Evolutionary conservation across 2,888 invertebrate species (phyloP).

Genomic region (Morinoia aosen): DNA sequence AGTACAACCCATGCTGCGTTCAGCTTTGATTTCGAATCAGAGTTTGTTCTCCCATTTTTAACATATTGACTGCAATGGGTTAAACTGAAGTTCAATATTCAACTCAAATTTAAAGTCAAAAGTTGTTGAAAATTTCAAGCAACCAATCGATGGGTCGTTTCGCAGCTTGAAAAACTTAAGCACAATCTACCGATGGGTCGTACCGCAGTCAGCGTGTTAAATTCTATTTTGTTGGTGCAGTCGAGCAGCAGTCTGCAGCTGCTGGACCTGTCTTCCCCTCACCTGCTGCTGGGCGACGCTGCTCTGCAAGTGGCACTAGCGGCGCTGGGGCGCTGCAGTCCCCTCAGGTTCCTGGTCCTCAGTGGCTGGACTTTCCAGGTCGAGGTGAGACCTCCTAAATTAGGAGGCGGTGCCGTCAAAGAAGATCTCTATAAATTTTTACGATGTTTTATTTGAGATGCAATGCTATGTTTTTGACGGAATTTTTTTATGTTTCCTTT

Average conservation of each 20-base stretch:
- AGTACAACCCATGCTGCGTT: not conserved
- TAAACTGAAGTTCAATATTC: too few relatives aligned
- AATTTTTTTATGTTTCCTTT: too few relatives aligned
- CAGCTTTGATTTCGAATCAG: not conserved
- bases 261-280: conserved; percentile 75
- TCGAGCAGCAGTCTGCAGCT: conserved; percentile 72
- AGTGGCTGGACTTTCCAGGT: conserved; percentile 77
- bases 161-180: too few relatives aligned
- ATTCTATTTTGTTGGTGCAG: not conserved
- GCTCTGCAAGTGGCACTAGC: conserved; percentile 74
- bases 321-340: conserved; percentile 73
- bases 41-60: not conserved
- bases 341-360: conserved; percentile 74
- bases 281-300: conserved; percentile 75
- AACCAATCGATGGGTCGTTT: too few relatives aligned
- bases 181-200: too few relatives aligned
- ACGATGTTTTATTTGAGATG: too few relatives aligned
- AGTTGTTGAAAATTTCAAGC: too few relatives aligned
- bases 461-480: too few relatives aligned
- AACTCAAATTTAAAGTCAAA: too few relatives aligned
- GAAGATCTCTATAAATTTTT: not conserved
- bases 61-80: too few relatives aligned
- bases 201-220: not conserved
- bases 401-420: not conserved
- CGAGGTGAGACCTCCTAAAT: conserved; percentile 72